Evolutionary conservation across 1,140 invertebrate genomes (phyloP).

Genomic region (Hestina assimilis): DNA sequence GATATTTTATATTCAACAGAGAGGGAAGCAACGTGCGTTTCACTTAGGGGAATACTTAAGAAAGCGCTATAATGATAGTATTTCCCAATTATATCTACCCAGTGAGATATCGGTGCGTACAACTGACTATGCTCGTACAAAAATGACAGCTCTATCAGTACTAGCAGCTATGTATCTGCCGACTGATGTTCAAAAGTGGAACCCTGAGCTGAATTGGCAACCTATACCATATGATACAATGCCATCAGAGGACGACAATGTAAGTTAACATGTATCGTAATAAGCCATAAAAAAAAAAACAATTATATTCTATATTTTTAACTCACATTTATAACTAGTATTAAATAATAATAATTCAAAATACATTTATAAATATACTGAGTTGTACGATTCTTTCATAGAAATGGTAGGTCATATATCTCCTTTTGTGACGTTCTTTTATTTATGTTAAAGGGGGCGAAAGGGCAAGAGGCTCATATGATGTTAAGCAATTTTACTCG

Average conservation of each 20-base stretch:
- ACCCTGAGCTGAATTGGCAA: constrained; percentile 76
- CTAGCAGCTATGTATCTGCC: constrained; percentile 80
- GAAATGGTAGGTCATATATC: too few species aligned
- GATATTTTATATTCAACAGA: constrained; percentile 35
- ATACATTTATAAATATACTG: too few species aligned
- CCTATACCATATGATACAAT: constrained; percentile 76
- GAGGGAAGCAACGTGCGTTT: constrained; percentile 68
- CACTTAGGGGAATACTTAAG: constrained; percentile 63
- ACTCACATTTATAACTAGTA: too few species aligned
- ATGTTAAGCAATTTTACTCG: too few species aligned
- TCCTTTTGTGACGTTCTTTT: too few species aligned
- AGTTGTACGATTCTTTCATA: too few species aligned
- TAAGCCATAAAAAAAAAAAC: neutral
- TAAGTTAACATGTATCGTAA: too few species aligned
- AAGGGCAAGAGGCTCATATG: too few species aligned
- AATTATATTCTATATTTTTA: too few species aligned
- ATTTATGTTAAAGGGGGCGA: too few species aligned
- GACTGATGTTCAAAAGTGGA: constrained; percentile 63
- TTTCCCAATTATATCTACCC: constrained; percentile 60
- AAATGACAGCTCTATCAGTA: constrained; percentile 79
- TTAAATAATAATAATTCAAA: too few species aligned
- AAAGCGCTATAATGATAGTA: constrained; percentile 50
- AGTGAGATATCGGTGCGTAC: constrained; percentile 75
- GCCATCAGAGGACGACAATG: constrained; percentile 67
- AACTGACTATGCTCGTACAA: constrained; percentile 79